Evolutionary conservation across 1,140 invertebrate species (phyloP), one percentile per base, ranked within the genome.

Genomic region (Heliconius melpomene): DNA sequence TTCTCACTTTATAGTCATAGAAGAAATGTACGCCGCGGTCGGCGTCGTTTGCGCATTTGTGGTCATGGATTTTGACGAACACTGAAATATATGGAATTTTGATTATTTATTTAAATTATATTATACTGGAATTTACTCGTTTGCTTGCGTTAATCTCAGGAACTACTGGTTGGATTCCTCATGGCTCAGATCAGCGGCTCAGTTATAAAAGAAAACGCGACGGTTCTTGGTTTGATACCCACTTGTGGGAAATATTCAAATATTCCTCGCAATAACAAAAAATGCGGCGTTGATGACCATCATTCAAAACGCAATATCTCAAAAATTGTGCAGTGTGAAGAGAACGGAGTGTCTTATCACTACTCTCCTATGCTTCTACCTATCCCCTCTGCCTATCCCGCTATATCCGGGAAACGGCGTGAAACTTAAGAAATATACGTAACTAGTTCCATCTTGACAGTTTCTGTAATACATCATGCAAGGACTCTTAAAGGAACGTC

Each of bases 391-490:
- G 18, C 18, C 5, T 16, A 52, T 20, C 0, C 5, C 5, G 40
- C 40, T 13, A 13, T 13, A 46, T 46, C 0, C 40, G 40, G 5
- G 13, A 46, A 16, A 16, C 40, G 16, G 13, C 3, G 40, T 46
- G 13, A 46, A 46, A 7, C 20, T 54, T 54, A 8, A 18, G 20
- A 54, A n/a, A 7, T n/a, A n/a, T 23, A 57, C 54, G 54, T 57
- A 23, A 94, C 92, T 91, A 1, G 92, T 94, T 1, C 92, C 92
- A 87, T 94, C 92, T 83, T 94, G 89, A 57, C 92, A 94, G 84
- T 93, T 94, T 77, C 92, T 90, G 79, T 89, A 90, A 73, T 88
- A 80, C 92, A 94, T 94, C 92, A 94, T 94, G 79, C 92, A 94
- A 0, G 79, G 38, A 74, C 92, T 94, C 82, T 94, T 94, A 84